Evolutionary conservation across 1,140 invertebrate species (phyloP), one percentile per base, ranked within the genome.

Genomic region (Saccostrea cuccullata): DNA sequence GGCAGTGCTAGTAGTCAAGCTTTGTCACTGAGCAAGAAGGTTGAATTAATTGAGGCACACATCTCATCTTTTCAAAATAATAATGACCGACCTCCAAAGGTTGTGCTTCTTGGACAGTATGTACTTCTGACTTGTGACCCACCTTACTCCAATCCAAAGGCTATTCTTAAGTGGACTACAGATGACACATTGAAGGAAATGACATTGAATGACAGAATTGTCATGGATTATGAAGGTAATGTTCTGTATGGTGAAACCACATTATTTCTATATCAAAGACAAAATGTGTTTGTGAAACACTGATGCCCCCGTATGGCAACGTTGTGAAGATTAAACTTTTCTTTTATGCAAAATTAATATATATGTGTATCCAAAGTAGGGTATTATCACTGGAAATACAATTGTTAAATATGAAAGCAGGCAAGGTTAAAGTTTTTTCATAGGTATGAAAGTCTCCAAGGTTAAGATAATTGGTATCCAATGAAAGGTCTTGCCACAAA

Each of bases 211-310:
- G 60, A 86, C 13, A 55, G 85, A 30, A 70, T 86, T 36, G 85
- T 86, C 30, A 70, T 86, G 85, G 85, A 86, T 47, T 86, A 86
- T 86, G 40, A 56, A 47, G 85, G 85, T 86, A 67, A n/a, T n/a
- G 60, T 67, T 40, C 1, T 36, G 26, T 3, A 47, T 47, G 40
- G 40, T 47, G 40, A 6, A 3, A 47, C 2, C 40, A 3, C 6
- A 47, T 47, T 47, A 47, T 2, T 47, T 47, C 6, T 47, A 47
- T 47, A 47, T 47, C 40, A 47, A 47, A 47, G 40, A 47, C 2
- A 47, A 47, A 6, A n/a, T n/a, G n/a, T n/a, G n/a, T n/a, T n/a
- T n/a, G n/a, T n/a, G n/a, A n/a, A n/a, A n/a, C n/a, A n/a, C n/a
- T n/a, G n/a, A n/a, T n/a, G n/a, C n/a, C n/a, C n/a, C n/a, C n/a